Percentiles rank a stretch among this genome's conserved stretches.
These are phyloP conservation scores for Drosophila cracens DNA, from an alignment of 2,888 invertebrate genomes.

Conservation along the genomic window DNA sequence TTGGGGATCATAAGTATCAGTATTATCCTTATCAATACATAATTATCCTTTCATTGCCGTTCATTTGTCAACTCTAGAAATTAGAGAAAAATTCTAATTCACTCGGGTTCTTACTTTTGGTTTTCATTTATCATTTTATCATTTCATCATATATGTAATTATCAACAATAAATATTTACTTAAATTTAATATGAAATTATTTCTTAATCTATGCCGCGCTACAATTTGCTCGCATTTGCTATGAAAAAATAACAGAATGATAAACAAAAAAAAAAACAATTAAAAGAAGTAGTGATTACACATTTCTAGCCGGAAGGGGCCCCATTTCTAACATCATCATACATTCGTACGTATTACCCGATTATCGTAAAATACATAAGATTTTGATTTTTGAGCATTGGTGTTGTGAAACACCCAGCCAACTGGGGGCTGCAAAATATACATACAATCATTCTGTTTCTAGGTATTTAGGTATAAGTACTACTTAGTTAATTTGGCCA, in stretches of 20 bases:
- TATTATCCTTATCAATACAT: slow-evolving; percentile 56
- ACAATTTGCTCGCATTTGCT: slow-evolving; percentile 76
- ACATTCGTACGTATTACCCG: slow-evolving; percentile 39
- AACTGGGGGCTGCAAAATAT: slow-evolving; percentile 70
- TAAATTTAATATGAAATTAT: slow-evolving; percentile 74
- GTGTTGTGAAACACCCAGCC: slow-evolving; percentile 69
- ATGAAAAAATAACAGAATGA: slow-evolving; percentile 49
- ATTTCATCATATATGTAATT: slow-evolving; percentile 62
- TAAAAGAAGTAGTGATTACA: slow-evolving; percentile 24
- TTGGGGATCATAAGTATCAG: slow-evolving; percentile 74
- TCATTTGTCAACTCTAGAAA: slow-evolving; percentile 62
- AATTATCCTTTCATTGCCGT: slow-evolving; percentile 46
- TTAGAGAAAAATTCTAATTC: slow-evolving; percentile 81
- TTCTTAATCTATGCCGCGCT: slow-evolving; percentile 74
- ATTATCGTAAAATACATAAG: slow-evolving; percentile 72
- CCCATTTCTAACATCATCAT: slow-evolving; percentile 34
- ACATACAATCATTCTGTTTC: slow-evolving; percentile 63
- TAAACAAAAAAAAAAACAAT: slow-evolving; percentile 26
- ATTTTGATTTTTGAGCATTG: slow-evolving; percentile 76
- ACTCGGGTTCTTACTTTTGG: slow-evolving; percentile 52
- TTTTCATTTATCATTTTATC: slow-evolving; percentile 18
- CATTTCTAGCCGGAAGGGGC: slow-evolving; percentile 56
- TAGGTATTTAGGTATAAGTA: slow-evolving; percentile 59
- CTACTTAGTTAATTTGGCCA: slow-evolving; percentile 78
- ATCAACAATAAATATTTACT: slow-evolving; percentile 78